Percentiles rank a stretch among this genome's conserved stretches.
phyloP scores from a whole-genome alignment of 2,113 vertebrate genomes.

The Morone saxatilis region DNA sequence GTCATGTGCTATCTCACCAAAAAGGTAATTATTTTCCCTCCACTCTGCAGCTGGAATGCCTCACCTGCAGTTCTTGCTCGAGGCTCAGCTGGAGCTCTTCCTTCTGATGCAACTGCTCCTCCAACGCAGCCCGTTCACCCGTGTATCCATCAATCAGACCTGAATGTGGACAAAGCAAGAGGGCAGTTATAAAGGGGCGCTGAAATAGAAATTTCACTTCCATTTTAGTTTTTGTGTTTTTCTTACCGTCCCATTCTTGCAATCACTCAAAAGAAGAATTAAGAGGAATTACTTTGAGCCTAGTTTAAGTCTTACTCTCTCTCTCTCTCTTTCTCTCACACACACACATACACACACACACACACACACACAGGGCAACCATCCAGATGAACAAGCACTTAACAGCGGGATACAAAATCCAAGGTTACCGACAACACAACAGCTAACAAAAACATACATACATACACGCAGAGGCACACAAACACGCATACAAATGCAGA shows the following conservation, averaged over 20 bases:
- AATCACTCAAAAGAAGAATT: neutral
- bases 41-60: slow-evolving; percentile 28
- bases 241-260: neutral
- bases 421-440: slow-evolving; percentile 42
- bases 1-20: neutral
- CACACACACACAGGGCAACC: neutral
- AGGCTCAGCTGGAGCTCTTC: slow-evolving; percentile 90
- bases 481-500: slow-evolving; percentile 30
- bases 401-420: slow-evolving; percentile 43
- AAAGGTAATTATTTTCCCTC: slow-evolving; percentile 12
- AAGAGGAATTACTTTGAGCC: slow-evolving; percentile 1
- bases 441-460: neutral
- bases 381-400: slow-evolving; percentile 40
- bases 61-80: slow-evolving; percentile 90
- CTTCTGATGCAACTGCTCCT: slow-evolving; percentile 91
- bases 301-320: slow-evolving; percentile 2
- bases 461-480: neutral
- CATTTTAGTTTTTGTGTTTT: neutral
- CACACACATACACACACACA: neutral
- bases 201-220: neutral
- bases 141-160: slow-evolving; percentile 95
- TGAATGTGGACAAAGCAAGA: slow-evolving; percentile 60
- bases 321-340: too few species aligned
- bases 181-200: neutral
- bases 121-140: slow-evolving; percentile 90